Evolutionary conservation across 2,797 vertebrate species (phyloP), one percentile per base, ranked within the genome.

Genomic region (Arnoldichthys spilopterus): DNA sequence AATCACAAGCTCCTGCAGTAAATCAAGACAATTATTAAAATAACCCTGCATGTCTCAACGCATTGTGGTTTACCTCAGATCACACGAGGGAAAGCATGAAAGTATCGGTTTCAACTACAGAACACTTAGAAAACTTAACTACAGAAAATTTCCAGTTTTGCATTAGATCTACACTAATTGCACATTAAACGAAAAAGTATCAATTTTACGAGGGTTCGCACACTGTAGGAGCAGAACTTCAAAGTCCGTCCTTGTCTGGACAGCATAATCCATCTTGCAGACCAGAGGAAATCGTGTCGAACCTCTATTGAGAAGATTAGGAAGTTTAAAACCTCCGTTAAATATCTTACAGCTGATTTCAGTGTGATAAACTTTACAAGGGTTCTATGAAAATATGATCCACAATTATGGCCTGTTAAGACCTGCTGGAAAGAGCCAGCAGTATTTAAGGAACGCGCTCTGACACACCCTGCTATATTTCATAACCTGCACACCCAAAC

Each of bases 401-500:
- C 56, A 7, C 16, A 51, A 26, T 77, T 18, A 6, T 32, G 63
- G 30, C 79, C 34, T 24, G 79, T 75, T 64, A 34, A 72, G 75
- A n/a, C 77, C 28, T 81, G 80, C 72, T 69, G 56, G 3, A 54
- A 37, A 66, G 64, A 47, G 72, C 71, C 40, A 68, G 64, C 40
- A 75, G 22, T 8, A 1, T 82, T 67, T 26, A 1, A n/a, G 32
- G 34, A 77, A 76, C 28, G 1, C 53, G 72, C 72, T 37, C 13
- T 1, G 82, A 56, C 78, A 70, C 54, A 34, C 74, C 72, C 66
- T 22, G 30, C 26, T 58, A 67, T 30, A 37, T 82, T 76, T 56
- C 69, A 68, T 72, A 78, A 70, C 79, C 77, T 3, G 58, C 71
- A 81, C 72, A 34, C 32, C 51, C 61, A 62, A 49, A 63, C 53